Evolutionary conservation across 2,888 invertebrate genomes (phyloP), one percentile per base, ranked within the genome.

Genomic region (Papilio elwesi): DNA sequence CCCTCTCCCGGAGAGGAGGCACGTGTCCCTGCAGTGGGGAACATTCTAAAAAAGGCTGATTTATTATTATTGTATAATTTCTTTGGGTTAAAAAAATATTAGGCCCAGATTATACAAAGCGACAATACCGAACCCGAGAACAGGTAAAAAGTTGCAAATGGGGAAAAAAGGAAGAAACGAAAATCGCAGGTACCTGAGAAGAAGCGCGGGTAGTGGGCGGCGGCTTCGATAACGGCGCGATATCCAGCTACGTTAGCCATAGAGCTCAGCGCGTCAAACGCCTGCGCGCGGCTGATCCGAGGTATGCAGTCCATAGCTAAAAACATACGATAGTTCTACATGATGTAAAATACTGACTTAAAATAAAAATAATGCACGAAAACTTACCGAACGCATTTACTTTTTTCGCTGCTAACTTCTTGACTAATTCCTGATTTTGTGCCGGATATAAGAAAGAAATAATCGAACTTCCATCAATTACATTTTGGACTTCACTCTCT

Each of bases 241-340:
- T 98, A 98, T 6, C 98, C 97, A 43, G 97, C 95, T 76, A 98
- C 97, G 85, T 98, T 98, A 0, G 98, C 97, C 98, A 98, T 98
- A 0, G 98, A 98, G 84, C 97, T 97, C 5, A 98, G 94, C 0
- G 97, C 98, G 87, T 98, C 98, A 88, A 97, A 98, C 0, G 97
- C 97, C 90, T 98, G 98, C 26, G 98, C 98, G 75, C 98, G 94
- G 76, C 97, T 96, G 78, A 98, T 98, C 68, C 98, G 95, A 0
- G 98, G 98, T 78, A 98, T 95, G 85, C 97, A 97, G 86, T 98
- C 98, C 98, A 98, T 98, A 11, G 96, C 96, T 96, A 81, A 49
- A 90, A 72, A 81, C 57, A 78, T 16, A 70, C 16, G 16, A 11
- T 13, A 26, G 6, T 55, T 26, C 26, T 64, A 47, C 62, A 63